Base-by-base conservation (phyloP, 2,113 vertebrate genomes). In the Hemicordylus capensis region DNA sequence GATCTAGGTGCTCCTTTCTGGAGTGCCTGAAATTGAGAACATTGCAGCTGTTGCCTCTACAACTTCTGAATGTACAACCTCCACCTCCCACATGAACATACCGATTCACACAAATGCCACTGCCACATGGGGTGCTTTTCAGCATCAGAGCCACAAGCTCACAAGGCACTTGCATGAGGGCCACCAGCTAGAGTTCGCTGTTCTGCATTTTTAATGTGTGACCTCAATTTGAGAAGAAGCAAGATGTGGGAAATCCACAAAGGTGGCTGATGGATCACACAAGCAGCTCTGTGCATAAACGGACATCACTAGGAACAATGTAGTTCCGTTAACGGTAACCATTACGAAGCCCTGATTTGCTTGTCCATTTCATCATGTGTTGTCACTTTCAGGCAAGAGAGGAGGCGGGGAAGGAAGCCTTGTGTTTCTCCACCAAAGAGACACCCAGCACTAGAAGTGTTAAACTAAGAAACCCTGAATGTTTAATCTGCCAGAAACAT, bases 401-500 rank as follows among this genome's bases (percentile, higher is more conserved):
- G 84, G 75, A 80, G 63, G 81, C 61, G 70, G 19, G 83, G 70
- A 28, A 82, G 81, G 28, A 80, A 72, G 87, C 12, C 44, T 63
- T 14, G 76, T 91, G 48, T 56, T 93, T 93, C 94, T 94, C 89
- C 76, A 87, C 58, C 63, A 63, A 78, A 87, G 77, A 85, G 69
- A 31, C 34, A 75, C 67, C 84, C 85, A 93, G 95, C 39, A 76
- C 61, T 66, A 85, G 42, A 97, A 95, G 89, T 94, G 96, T 96
- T 97, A 97, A 96, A 95, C 80, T 93, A 93, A 94, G 90, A 95
- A 94, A 92, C 83, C 39, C 69, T 93, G 89, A 90, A 94, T 96
- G 92, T 94, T 95, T 94, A 96, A 96, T 96, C 92, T 95, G 92
- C 92, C 92, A 96, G 95, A 95, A 96, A 94, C 93, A 95, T 91